Conservation (phyloP, 1,140 invertebrate species). For the Drosophila punjabiensis region DNA sequence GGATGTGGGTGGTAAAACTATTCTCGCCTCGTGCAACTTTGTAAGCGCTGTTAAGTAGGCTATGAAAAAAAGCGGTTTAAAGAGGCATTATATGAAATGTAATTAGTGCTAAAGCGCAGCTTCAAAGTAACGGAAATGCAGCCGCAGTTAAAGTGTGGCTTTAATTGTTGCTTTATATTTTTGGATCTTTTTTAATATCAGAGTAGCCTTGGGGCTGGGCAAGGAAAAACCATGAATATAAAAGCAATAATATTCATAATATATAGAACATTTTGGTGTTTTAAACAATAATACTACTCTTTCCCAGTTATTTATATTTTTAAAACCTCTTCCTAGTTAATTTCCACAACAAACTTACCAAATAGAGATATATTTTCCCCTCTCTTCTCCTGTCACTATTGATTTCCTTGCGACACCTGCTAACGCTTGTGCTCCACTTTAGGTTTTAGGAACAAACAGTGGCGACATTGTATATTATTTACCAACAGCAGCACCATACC, state of each 20-base stretch:
- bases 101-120: constrained; percentile 61
- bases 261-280: too few relatives aligned
- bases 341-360: neutral
- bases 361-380: neutral
- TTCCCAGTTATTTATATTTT: neutral
- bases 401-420: constrained; percentile 33
- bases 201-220: neutral
- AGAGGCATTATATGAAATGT: constrained; percentile 52
- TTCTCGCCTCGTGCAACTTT: constrained; percentile 51
- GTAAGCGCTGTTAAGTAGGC: constrained; percentile 69
- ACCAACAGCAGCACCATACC: constrained; percentile 13
- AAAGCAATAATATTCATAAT: neutral
- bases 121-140: constrained; percentile 38
- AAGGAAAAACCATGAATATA: neutral
- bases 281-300: neutral
- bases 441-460: neutral
- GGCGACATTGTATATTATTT: constrained; percentile 38
- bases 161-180: constrained; percentile 11
- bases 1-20: constrained; percentile 27
- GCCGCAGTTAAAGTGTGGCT: constrained; percentile 8
- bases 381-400: constrained; percentile 20
- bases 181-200: neutral
- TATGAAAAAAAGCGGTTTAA: constrained; percentile 59
- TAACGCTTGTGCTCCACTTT: constrained; percentile 26
- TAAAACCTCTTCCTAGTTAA: neutral